Base-by-base conservation (phyloP, 2,797 vertebrate genomes). In the Botia kubotai region DNA sequence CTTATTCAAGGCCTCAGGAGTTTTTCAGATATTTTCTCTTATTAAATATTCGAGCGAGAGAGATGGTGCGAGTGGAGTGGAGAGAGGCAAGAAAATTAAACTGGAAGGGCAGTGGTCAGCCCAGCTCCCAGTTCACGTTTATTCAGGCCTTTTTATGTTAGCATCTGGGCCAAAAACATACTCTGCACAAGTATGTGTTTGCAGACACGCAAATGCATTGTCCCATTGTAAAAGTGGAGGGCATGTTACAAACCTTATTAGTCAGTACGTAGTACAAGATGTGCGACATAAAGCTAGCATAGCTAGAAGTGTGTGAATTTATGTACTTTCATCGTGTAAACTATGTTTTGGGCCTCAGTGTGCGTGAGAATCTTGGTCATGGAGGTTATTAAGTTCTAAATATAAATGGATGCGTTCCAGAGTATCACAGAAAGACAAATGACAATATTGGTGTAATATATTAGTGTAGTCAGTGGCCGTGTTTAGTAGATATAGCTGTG, bases 1-100 rank as follows among this genome's bases (percentile, higher is more conserved):
- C 82, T 83, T 86, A 80, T 62, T 71, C 46, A n/a, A 80, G 85
- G 81, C 71, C 85, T 81, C 83, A 29, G 60, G 85, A 84, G 83
- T 84, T 82, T 84, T 80, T 85, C 48, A 81, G 78, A 85, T 68
- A 81, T 86, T 86, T 85, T 79, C 62, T 58, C 78, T 81, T 80
- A 73, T 86, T 82, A 86, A 86, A 84, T 84, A 86, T 84, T 80
- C 62, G 79, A 76, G 85, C 67, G 50, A 52, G 79, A 39, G 71
- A 72, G 2, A 80, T 72, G 57, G 53, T 36, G 10, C 50, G 53
- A 75, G 82, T 81, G 19, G 78, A 84, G 85, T 73, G 67, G 65
- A 75, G 63, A 71, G 70, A 66, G 78, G 78, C 80, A 67, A 68
- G 62, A 39, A 82, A 79, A 84, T 86, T 82, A 84, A 84, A 83